Conservation (phyloP, 2,113 vertebrate species). For the Neopipo cinnamomea region DNA sequence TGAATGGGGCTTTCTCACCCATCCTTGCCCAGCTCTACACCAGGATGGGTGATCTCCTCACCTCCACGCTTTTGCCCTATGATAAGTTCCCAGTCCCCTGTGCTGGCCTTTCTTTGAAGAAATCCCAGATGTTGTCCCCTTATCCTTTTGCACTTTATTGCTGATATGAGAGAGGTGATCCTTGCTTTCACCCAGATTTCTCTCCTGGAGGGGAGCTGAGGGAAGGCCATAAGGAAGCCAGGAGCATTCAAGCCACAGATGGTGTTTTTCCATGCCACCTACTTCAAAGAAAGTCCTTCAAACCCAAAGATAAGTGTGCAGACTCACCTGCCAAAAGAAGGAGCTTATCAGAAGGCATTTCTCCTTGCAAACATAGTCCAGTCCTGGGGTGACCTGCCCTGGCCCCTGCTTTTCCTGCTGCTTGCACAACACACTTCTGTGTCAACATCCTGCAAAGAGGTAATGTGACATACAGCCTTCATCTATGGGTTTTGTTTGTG, state of each 20-base stretch:
- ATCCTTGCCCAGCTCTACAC: background rate
- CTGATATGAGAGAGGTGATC: background rate
- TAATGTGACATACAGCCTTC: background rate
- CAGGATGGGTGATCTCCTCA: background rate
- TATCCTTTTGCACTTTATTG: background rate
- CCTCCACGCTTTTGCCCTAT: background rate
- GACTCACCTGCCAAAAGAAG: accelerated
- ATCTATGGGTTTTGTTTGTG: background rate
- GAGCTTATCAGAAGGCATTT: background rate
- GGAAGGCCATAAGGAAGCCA: background rate
- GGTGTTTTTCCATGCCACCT: background rate
- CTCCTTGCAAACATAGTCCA: background rate
- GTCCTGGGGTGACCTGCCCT: background rate
- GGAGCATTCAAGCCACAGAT: background rate
- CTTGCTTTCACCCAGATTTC: background rate
- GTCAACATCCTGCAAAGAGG: background rate
- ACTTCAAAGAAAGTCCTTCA: constrained; percentile 9
- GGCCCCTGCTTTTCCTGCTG: background rate
- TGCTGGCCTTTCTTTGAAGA: background rate
- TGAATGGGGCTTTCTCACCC: background rate
- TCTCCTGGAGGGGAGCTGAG: background rate
- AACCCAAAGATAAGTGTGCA: background rate
- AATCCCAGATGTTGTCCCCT: background rate
- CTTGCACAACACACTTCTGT: background rate
- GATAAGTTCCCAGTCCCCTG: background rate